phyloP scores from a whole-genome alignment of 1,140 invertebrate species.

The Aphis craccivora region DNA sequence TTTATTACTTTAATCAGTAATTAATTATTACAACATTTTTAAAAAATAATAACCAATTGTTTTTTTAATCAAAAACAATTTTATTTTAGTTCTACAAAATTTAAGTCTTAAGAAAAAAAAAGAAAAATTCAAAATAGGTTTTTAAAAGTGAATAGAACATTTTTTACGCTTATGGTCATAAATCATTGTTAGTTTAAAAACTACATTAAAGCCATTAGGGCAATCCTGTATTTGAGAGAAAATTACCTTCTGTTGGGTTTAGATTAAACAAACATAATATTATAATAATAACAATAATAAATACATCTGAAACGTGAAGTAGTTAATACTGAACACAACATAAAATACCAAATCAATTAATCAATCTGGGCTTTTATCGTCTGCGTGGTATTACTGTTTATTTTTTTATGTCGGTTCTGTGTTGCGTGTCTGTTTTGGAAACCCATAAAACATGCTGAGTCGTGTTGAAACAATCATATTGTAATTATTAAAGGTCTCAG shows the following conservation, averaged over 20 bases:
- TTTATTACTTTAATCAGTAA: not conserved
- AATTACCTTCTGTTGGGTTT: not conserved
- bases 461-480: constrained; percentile 57
- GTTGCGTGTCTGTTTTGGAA: constrained; percentile 29
- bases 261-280: not conserved
- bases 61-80: not conserved
- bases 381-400: constrained; percentile 1
- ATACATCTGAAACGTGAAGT: constrained; percentile 19
- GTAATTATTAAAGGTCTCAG: constrained; percentile 45
- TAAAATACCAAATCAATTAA: constrained; percentile 50
- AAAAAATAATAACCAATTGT: not conserved
- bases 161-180: not conserved
- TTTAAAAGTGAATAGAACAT: not conserved
- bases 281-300: not conserved
- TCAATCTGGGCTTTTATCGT: constrained; percentile 33
- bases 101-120: not conserved
- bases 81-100: not conserved
- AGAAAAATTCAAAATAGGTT: not conserved
- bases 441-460: constrained; percentile 52
- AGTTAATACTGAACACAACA: not conserved
- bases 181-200: not conserved
- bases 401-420: constrained; percentile 13
- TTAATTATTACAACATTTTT: not conserved
- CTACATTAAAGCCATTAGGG: not conserved
- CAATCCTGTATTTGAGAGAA: not conserved